Base-by-base conservation (phyloP, 2,797 vertebrate genomes). In the Melanotaenia trifasciata region DNA sequence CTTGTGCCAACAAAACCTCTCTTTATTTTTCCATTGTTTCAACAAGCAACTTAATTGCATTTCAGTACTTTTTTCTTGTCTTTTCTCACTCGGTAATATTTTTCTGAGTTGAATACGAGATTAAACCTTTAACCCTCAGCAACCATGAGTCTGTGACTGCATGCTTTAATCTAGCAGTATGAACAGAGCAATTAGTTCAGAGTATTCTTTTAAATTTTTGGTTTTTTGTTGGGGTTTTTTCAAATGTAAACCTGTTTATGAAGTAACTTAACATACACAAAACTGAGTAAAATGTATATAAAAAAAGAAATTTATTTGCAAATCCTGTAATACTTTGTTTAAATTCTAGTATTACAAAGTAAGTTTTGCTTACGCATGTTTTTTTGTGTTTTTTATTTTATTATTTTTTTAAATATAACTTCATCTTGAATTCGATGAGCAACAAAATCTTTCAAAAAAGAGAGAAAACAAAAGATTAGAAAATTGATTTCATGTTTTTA, bases 1-100 rank as follows among this genome's bases (percentile, higher is more conserved):
- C 35, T 67, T 40, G 45, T 70, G 72, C 81, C 81, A 85, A 30
- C 62, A 72, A 53, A 33, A 64, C 47, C 57, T 78, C 60, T 43
- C 60, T 70, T 78, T 76, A 40, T 64, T 79, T 83, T 74, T 54
- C 58, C 64, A 72, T 80, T 74, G 67, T 85, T 76, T 75, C 82
- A 81, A 72, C 65, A 83, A 79, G 84, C 78, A 63, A 28, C 30
- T 7, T 2, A 51, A 71, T 84, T n/a, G 0, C 33, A 51, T 76
- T 64, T 72, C 67, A 68, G 47, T 33, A 32, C 63, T 70, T 56
- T 43, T 56, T 65, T 50, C 30, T 59, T 68, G 56, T 65, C 40
- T 50, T 78, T 57, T 68, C 45, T 80, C 70, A 40, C 63, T 53
- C 45, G 20, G 28, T 70, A 76, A 64, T 64, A 1, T 70, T 30